Base-by-base conservation (phyloP, 2,888 invertebrate genomes). In the Nomada lathburiana region DNA sequence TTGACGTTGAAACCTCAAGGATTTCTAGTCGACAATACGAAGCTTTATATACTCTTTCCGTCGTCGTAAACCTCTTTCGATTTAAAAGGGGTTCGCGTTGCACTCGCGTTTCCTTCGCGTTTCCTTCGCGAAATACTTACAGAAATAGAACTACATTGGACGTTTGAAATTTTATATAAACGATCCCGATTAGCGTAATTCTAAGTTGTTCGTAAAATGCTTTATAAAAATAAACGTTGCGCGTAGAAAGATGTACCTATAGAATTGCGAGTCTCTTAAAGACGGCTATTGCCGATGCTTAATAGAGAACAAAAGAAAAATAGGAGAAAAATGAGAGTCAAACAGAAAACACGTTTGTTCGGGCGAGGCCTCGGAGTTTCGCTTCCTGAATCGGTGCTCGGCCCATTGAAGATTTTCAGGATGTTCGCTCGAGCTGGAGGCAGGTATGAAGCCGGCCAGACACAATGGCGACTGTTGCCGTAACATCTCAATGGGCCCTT, bases 361-460 rank as follows among this genome's bases (percentile, higher is more conserved):
- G 63, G 44, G 16, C n/a, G 68, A 18, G 20, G 68, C 11, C 52
- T 44, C 11, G 57, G 59, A 60, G 73, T 68, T 69, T 60, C 74
- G 76, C 71, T 87, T 83, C 75, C 78, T 73, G 82, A 75, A 83
- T 83, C 77, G 75, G 60, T 71, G 75, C 53, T 71, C 79, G 76
- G 73, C 77, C 82, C 75, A 88, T 88, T 86, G 83, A 88, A 76
- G 74, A 86, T 77, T 82, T 86, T 86, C 87, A 90, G 91, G 91
- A 92, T 92, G 91, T 91, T 85, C 91, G 91, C 87, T 89, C 86
- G 88, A 87, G 85, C 86, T 85, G 84, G 78, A 83, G 55, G 70
- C 89, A 89, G 90, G 89, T 91, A 91, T 65, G 59, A 75, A 69
- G 57, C 84, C 65, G 67, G 0, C 23, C 77, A 69, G 83, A 87